Conservation (phyloP, 2,888 invertebrate species). For the Pocota personata region DNA sequence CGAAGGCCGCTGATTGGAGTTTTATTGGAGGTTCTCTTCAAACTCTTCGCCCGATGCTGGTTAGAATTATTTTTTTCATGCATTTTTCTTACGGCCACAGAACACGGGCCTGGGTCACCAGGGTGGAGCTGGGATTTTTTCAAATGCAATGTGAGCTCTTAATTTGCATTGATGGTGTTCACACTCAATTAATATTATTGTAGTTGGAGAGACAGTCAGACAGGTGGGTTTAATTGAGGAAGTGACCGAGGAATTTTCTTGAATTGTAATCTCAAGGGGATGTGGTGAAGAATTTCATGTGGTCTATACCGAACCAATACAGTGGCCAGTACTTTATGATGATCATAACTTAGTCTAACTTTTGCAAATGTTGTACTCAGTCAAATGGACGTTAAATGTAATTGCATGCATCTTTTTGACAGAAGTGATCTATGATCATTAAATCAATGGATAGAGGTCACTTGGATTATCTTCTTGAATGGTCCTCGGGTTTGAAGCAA, state of each 20-base stretch:
- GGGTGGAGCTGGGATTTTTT: slow-evolving; percentile 30
- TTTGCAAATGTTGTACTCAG: not conserved
- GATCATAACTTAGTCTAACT: not conserved
- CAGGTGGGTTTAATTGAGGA: slow-evolving; percentile 67
- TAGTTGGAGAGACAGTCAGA: slow-evolving; percentile 37
- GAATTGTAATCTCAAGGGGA: slow-evolving; percentile 23
- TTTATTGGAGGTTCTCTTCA: slow-evolving; percentile 57
- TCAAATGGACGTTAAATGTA: not conserved
- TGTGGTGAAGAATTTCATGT: not conserved
- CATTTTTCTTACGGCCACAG: not conserved
- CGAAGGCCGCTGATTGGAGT: slow-evolving; percentile 65
- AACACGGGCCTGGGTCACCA: slow-evolving; percentile 31
- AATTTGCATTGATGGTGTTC: slow-evolving; percentile 73
- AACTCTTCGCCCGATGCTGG: slow-evolving; percentile 3
- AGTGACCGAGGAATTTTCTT: slow-evolving; percentile 18
- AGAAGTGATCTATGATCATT: not conserved
- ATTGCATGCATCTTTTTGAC: not conserved
- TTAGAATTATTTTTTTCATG: slow-evolving; percentile 1
- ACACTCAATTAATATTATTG: slow-evolving; percentile 70
- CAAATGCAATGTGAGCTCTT: slow-evolving; percentile 61
- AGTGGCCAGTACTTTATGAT: not conserved
- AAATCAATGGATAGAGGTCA: not conserved
- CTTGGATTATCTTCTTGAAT: not conserved
- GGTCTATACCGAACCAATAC: not conserved
- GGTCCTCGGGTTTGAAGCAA: too few species aligned